Conservation (phyloP, 2,888 invertebrate species). For the Cylloceria caligata region DNA sequence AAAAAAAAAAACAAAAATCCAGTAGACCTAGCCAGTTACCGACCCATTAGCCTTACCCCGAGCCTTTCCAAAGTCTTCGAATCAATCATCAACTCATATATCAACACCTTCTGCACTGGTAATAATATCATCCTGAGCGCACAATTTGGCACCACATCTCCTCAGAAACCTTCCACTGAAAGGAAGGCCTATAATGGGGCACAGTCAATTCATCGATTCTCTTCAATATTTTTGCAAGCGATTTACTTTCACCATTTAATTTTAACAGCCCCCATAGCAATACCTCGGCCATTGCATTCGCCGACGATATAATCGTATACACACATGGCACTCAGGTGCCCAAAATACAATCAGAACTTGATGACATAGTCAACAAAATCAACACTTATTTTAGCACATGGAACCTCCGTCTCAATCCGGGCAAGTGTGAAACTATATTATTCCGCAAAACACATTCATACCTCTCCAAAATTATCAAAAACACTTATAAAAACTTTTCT, state of each 20-base stretch:
- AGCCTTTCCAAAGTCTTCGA: no score
- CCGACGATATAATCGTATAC: conserved; percentile 53
- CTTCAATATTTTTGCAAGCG: conserved; percentile 44
- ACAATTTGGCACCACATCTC: conserved; percentile 4
- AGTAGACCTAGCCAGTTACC: no score
- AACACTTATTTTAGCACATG: not conserved
- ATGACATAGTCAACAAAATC: not conserved
- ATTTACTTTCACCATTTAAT: conserved; percentile 15
- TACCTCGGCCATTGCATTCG: conserved; percentile 46
- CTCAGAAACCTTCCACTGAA: not conserved
- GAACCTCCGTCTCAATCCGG: not conserved
- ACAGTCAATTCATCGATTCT: not conserved
- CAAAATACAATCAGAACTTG: not conserved
- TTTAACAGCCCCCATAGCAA: not conserved
- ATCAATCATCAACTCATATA: not conserved
- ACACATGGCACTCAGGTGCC: conserved; percentile 21
- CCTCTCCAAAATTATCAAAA: no score
- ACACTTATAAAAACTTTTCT: no score
- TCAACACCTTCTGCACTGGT: not conserved
- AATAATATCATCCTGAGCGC: not conserved
- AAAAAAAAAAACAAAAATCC: not conserved
- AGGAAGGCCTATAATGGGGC: no score
- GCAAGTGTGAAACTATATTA: conserved; percentile 2
- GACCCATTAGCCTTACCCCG: no score
- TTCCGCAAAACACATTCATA: not conserved